phyloP scores from a whole-genome alignment of 2,888 invertebrate genomes.

The Lysandra coridon region DNA sequence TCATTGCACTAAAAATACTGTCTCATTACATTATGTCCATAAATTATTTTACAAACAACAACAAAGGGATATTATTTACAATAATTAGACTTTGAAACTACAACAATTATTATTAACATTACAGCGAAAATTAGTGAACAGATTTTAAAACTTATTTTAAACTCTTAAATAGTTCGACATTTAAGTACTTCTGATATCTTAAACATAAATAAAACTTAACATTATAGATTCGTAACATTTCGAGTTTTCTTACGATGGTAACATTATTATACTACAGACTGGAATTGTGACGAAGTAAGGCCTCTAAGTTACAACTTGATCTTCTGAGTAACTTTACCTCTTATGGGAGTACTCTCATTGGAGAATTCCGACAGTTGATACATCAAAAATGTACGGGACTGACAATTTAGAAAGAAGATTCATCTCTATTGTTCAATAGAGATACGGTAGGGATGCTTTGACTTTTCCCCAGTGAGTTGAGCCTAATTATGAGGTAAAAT shows the following conservation, averaged over 20 bases:
- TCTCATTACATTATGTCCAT: constrained; percentile 40
- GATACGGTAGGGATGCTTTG: too few relatives aligned
- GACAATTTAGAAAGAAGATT: too few relatives aligned
- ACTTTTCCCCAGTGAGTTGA: too few relatives aligned
- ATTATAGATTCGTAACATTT: constrained; percentile 24
- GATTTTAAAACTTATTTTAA: neutral
- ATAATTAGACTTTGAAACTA: constrained; percentile 48
- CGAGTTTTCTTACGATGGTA: constrained; percentile 14
- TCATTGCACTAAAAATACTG: constrained; percentile 76
- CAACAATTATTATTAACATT: constrained; percentile 36
- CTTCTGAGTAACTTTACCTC: neutral
- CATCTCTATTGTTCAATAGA: too few relatives aligned
- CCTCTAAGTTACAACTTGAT: neutral
- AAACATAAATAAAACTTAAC: constrained; percentile 31
- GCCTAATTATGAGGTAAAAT: neutral
- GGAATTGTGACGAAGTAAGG: neutral
- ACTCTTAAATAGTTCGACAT: neutral
- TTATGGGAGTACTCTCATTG: too few relatives aligned
- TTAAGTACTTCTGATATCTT: neutral
- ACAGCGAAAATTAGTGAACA: constrained; percentile 23
- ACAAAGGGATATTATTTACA: constrained; percentile 51
- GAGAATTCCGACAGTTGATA: too few relatives aligned
- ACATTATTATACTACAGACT: neutral
- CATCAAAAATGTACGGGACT: too few relatives aligned
- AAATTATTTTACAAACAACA: constrained; percentile 41